Conservation (phyloP, 2,113 vertebrate species). For the Chlamydotis undulata region DNA sequence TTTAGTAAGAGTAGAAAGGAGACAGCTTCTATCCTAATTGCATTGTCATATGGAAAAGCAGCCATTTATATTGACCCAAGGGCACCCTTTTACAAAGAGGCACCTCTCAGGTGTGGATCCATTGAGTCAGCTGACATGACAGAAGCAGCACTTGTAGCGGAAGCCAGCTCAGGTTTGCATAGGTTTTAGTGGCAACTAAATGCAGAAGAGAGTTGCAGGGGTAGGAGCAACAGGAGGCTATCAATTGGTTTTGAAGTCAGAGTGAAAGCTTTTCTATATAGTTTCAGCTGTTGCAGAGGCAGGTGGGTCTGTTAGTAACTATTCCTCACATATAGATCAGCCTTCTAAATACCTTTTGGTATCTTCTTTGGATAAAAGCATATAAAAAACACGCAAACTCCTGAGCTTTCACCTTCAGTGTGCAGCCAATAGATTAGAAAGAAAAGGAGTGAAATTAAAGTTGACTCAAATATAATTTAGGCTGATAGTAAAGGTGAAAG, state of each 20-base stretch:
- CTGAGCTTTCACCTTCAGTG: neutral
- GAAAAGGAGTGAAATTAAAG: neutral
- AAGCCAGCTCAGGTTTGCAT: neutral
- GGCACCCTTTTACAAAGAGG: neutral
- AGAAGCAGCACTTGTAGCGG: neutral
- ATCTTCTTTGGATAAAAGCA: neutral
- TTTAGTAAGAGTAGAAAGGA: neutral
- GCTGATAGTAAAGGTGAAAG: neutral
- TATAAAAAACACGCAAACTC: neutral
- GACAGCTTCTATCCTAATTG: neutral
- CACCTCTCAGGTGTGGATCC: neutral
- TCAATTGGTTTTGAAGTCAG: neutral
- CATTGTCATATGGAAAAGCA: neutral
- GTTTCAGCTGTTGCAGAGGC: slow-evolving; percentile 17
- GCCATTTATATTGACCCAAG: neutral
- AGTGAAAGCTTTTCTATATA: neutral
- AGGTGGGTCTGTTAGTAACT: slow-evolving; percentile 18
- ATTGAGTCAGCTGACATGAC: neutral
- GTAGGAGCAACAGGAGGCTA: neutral
- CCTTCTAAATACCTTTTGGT: slow-evolving; percentile 4
- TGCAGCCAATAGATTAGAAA: neutral
- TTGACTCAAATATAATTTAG: slow-evolving; percentile 5
- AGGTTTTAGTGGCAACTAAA: slow-evolving; percentile 2
- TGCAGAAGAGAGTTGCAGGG: neutral
- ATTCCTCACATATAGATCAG: slow-evolving; percentile 13